Percentiles rank a stretch among this genome's conserved stretches.
Conservation (phyloP, 2,888 invertebrate genomes). For the Strigamia maritima region DNA sequence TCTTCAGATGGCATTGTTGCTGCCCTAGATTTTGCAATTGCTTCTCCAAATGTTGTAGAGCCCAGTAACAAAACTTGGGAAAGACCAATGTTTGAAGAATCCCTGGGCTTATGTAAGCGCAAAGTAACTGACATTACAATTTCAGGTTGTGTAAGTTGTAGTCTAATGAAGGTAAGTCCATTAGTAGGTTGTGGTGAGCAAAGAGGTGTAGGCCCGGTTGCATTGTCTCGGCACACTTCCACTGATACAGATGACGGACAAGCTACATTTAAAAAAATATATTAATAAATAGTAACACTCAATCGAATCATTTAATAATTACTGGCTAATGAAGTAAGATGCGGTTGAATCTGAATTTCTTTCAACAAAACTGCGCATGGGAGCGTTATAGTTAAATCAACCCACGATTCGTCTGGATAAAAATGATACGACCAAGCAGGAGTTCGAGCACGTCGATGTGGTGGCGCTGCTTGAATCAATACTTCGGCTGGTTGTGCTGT, state of each 20-base stretch:
- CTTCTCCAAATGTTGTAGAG: conserved; percentile 75
- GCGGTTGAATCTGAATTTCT: conserved; percentile 83
- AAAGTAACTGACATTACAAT: conserved; percentile 79
- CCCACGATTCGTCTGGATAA: conserved; percentile 79
- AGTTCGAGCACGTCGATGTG: conserved; percentile 78
- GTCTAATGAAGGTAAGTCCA: conserved; percentile 80
- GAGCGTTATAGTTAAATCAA: conserved; percentile 78
- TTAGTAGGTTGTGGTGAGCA: conserved; percentile 82
- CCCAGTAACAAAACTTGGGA: conserved; percentile 82
- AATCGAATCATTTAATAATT: conserved; percentile 46
- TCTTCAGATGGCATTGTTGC: conserved; percentile 49
- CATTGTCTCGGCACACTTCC: conserved; percentile 78
- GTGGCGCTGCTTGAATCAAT: conserved; percentile 74
- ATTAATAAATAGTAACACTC: neutral
- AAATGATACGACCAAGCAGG: conserved; percentile 97
- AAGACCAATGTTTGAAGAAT: conserved; percentile 83
- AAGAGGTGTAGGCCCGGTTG: conserved; percentile 72
- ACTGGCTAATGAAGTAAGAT: conserved; percentile 76
- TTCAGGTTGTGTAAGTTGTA: conserved; percentile 77
- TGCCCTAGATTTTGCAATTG: conserved; percentile 46
- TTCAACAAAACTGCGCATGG: conserved; percentile 84
- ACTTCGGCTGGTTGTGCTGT: conserved; percentile 87
- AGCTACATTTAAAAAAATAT: conserved; percentile 56
- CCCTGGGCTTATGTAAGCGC: conserved; percentile 75
- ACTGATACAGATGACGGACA: conserved; percentile 85